These are phyloP conservation scores for Anguilla anguilla DNA, from an alignment of 2,797 vertebrate genomes.

Conservation along the genomic window DNA sequence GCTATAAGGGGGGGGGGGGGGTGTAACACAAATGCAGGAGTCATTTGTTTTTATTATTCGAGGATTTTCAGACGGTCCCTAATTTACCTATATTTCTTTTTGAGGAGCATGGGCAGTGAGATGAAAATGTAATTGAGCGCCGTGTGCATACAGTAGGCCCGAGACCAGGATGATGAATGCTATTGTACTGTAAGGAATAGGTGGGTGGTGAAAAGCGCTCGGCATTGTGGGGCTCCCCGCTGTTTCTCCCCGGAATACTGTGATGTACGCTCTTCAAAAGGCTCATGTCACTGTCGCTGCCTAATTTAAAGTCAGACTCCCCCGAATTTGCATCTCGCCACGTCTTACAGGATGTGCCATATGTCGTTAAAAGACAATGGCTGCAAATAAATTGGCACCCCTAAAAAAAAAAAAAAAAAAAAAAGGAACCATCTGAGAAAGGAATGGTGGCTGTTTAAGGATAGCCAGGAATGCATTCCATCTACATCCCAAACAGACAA, in stretches of 20 bases:
- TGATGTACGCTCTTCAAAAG: slow-evolving; percentile 62
- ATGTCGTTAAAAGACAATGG: slow-evolving; percentile 62
- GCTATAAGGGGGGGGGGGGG: slow-evolving; percentile 17
- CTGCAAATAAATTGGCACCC: slow-evolving; percentile 55
- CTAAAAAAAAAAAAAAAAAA: slow-evolving; percentile 33
- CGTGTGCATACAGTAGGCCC: slow-evolving; percentile 43
- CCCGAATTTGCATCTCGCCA: slow-evolving; percentile 61
- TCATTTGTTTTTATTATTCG: slow-evolving; percentile 41
- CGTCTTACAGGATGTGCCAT: slow-evolving; percentile 60
- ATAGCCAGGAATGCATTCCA: slow-evolving; percentile 39
- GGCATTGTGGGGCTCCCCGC: slow-evolving; percentile 55
- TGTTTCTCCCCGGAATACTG: slow-evolving; percentile 45
- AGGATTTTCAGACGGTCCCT: slow-evolving; percentile 32
- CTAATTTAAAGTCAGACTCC: slow-evolving; percentile 61
- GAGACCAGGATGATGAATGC: slow-evolving; percentile 46
- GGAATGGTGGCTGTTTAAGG: slow-evolving; percentile 39
- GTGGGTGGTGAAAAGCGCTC: slow-evolving; percentile 47
- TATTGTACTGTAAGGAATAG: slow-evolving; percentile 52
- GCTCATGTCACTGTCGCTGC: slow-evolving; percentile 57
- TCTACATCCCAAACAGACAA: slow-evolving; percentile 34
- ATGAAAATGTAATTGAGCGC: slow-evolving; percentile 41
- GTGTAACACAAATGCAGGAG: slow-evolving; percentile 33
- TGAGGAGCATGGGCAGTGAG: slow-evolving; percentile 31
- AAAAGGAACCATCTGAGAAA: slow-evolving; percentile 41
- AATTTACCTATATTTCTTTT: slow-evolving; percentile 30